Conservation (phyloP, 2,113 vertebrate genomes). For the Panthera uncia region DNA sequence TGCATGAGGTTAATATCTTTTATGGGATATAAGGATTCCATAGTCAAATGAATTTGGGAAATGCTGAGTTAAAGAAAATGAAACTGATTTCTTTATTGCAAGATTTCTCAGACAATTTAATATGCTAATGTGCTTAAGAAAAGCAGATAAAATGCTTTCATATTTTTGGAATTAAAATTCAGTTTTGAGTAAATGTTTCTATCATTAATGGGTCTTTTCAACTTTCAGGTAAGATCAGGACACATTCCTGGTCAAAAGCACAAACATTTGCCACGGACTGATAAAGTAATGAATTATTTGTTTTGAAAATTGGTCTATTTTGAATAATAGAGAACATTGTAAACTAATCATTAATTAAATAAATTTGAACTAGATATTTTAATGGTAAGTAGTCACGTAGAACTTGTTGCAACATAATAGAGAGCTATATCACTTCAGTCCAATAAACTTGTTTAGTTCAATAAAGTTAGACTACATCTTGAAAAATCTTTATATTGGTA, state of each 20-base stretch:
- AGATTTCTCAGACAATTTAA: constrained; percentile 16
- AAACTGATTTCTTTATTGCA: background rate
- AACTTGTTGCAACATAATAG: background rate
- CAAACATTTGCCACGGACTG: background rate
- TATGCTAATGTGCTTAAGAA: background rate
- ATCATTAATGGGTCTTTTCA: background rate
- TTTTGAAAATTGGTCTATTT: background rate
- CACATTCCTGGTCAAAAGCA: constrained; percentile 12
- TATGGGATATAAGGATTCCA: background rate
- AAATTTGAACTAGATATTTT: constrained; percentile 24
- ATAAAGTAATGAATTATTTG: background rate
- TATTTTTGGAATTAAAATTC: background rate
- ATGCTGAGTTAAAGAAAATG: constrained; percentile 1
- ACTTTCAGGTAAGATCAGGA: background rate
- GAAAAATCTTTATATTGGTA: constrained; percentile 43
- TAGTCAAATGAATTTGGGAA: constrained; percentile 17
- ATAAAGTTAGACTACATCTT: background rate
- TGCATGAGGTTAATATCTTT: background rate
- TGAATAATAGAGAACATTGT: background rate
- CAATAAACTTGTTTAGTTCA: constrained; percentile 22
- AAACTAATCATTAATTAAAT: background rate
- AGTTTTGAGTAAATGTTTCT: background rate
- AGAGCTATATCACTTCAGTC: background rate
- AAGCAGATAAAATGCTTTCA: background rate
- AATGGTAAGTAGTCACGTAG: background rate